Conservation (phyloP, 1,140 invertebrate genomes). For the Drosophila hydei region DNA sequence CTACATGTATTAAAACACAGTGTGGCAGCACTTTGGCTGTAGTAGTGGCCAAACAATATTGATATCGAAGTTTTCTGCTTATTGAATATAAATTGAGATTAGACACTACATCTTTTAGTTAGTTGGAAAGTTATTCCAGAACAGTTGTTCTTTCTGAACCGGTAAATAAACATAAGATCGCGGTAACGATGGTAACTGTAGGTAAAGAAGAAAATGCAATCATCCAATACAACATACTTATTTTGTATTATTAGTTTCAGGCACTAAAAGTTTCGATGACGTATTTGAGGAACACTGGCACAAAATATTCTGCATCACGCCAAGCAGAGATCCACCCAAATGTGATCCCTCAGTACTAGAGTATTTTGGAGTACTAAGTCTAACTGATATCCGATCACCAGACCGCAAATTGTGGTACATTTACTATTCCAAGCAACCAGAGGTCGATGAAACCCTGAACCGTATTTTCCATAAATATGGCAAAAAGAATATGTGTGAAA, state of each 20-base stretch:
- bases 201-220: not conserved
- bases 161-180: too few species aligned
- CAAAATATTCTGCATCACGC: not conserved
- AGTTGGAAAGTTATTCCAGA: too few species aligned
- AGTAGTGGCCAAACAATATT: too few species aligned
- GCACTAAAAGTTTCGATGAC: not conserved
- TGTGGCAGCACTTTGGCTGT: too few species aligned
- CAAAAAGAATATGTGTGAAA: constrained; percentile 64
- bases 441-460: constrained; percentile 56
- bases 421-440: constrained; percentile 45
- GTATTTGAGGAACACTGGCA: not conserved
- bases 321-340: not conserved
- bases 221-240: not conserved
- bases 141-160: too few species aligned
- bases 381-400: constrained; percentile 43
- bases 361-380: constrained; percentile 59
- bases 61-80: not conserved
- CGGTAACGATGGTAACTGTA: not conserved
- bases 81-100: not conserved
- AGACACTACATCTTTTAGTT: too few species aligned
- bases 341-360: constrained; percentile 45
- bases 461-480: constrained; percentile 63
- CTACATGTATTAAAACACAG: too few species aligned
- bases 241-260: not conserved
- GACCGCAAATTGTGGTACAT: constrained; percentile 62